These are phyloP conservation scores for Stegostoma tigrinum DNA, from an alignment of 2,113 vertebrate species.

Conservation along the genomic window DNA sequence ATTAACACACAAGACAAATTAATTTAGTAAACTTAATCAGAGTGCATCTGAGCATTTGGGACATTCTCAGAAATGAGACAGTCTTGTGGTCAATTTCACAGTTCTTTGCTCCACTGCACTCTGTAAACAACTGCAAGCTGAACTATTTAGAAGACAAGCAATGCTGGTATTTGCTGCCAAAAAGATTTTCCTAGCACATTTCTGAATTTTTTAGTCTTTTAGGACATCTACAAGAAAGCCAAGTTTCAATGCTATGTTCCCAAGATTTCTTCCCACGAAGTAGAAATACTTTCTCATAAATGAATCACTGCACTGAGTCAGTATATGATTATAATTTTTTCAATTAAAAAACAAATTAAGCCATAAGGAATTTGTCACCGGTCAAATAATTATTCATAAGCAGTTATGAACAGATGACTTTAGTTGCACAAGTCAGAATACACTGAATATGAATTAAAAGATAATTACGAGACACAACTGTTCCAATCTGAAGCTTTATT, in stretches of 20 bases:
- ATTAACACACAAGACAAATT: neutral
- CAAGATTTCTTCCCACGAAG: neutral
- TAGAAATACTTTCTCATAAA: neutral
- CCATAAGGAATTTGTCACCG: neutral
- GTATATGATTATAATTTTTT: neutral
- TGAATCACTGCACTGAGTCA: neutral
- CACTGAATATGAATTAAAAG: neutral
- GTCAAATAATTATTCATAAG: neutral
- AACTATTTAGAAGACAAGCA: conserved; percentile 25
- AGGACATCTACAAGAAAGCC: neutral
- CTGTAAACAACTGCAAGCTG: neutral
- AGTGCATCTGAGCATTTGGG: neutral
- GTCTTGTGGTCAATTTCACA: neutral
- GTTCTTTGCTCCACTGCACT: neutral
- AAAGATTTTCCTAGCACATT: neutral
- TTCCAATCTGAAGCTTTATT: neutral
- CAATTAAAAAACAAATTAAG: neutral
- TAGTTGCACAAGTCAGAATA: neutral
- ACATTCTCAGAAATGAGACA: conserved; percentile 1
- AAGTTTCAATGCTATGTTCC: neutral
- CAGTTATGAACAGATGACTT: neutral
- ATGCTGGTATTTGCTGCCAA: neutral
- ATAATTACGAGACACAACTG: neutral
- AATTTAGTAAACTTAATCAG: neutral
- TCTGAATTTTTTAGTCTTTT: neutral